Evolutionary conservation across 2,888 invertebrate species (phyloP).

Genomic region (Dryobotodes eremita): DNA sequence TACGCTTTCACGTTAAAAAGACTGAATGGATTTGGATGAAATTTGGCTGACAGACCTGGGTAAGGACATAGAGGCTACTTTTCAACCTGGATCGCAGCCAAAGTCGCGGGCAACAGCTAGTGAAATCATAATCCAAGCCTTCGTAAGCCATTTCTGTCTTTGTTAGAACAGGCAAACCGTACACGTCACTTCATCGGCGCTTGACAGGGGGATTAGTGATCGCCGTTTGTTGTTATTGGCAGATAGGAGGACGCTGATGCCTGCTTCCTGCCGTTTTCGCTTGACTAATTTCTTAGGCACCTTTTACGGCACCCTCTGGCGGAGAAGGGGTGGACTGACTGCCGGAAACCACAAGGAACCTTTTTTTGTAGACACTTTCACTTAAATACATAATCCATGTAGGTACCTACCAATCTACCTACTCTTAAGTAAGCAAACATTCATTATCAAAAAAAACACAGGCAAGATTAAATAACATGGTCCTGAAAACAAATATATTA

Average conservation of each 20-base stretch:
- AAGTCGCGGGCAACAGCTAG: too few species aligned
- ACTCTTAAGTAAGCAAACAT: neutral
- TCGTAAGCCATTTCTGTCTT: neutral
- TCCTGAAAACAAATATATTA: neutral
- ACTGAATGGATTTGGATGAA: too few species aligned
- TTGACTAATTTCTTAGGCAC: slow-evolving; percentile 30
- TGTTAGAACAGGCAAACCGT: neutral
- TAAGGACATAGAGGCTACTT: too few species aligned
- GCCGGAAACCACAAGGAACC: slow-evolving; percentile 13
- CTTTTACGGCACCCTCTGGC: neutral
- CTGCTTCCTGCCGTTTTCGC: slow-evolving; percentile 7
- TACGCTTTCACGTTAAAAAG: too few species aligned
- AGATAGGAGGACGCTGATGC: neutral
- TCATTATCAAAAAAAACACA: neutral
- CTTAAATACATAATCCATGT: neutral
- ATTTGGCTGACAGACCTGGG: too few species aligned
- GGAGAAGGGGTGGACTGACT: neutral
- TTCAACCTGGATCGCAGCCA: too few species aligned
- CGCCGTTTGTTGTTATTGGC: slow-evolving; percentile 15
- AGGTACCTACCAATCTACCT: neutral
- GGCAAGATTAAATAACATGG: neutral
- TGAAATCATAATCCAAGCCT: neutral
- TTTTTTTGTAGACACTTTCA: slow-evolving; percentile 15
- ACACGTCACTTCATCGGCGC: slow-evolving; percentile 6
- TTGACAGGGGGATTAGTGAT: slow-evolving; percentile 6